Base-by-base conservation (phyloP, 1,140 invertebrate genomes). In the Drosophila baimaii region DNA sequence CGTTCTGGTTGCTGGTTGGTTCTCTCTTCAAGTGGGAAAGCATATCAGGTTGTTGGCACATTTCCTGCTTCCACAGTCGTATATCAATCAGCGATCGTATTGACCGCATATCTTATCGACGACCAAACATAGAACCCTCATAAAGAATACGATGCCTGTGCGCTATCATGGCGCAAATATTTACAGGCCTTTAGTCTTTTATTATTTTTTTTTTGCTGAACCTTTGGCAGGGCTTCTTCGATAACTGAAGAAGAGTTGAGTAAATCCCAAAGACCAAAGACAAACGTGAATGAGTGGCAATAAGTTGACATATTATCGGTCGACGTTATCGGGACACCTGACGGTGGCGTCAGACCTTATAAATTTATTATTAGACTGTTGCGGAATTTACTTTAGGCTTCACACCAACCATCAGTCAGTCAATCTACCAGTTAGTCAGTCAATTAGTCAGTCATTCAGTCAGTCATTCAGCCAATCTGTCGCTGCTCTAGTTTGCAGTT, bases 121-220 rank as follows among this genome's bases (percentile, higher is more conserved):
- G 15, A 15, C 3, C 15, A 15, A 49, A 58, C 52, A 70, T 71
- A 58, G 52, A 49, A 23, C 33, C n/a, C 21, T 25, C 54, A 63
- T 75, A 61, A 75, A 63, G 17, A 47, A 59, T 62, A 68, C 47
- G 33, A 23, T 75, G 13, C 43, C 37, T 75, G 63, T n/a, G n/a
- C n/a, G n/a, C 46, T 51, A 75, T 82, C 70, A 79, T 61, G n/a
- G 57, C 58, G 43, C 39, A 85, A 86, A 85, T 85, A 85, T 86
- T 86, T 86, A 63, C 75, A 66, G 17, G 33, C 46, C 64, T 25
- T 41, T 55, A 35, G 37, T 57, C 6, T 76, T 39, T 47, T 4
- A 5, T 12, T 23, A 12, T 57, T 47, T 12, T 19, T 3, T 43
- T 39, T 43, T 35, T 12, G 29, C 35, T n/a, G 15, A 35, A 29